These are phyloP conservation scores for Protobothrops flavoviridis DNA, from an alignment of 2,113 vertebrate genomes.

Conservation along the genomic window DNA sequence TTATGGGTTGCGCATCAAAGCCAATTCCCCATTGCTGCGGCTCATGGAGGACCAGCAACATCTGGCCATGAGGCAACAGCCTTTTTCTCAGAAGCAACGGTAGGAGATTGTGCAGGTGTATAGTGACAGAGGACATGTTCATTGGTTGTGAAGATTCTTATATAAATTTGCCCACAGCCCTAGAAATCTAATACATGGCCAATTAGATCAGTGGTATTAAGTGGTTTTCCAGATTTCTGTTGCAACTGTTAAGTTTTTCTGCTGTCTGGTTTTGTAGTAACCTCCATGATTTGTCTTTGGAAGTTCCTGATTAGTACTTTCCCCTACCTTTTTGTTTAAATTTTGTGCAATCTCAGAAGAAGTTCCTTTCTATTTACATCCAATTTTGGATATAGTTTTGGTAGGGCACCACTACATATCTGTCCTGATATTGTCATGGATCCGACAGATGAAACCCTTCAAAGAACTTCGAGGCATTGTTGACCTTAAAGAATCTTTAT, in stretches of 20 bases:
- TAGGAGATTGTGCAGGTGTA: constrained; percentile 36
- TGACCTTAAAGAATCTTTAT: too few relatives aligned
- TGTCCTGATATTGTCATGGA: background rate
- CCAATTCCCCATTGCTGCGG: constrained; percentile 82
- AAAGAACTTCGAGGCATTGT: too few relatives aligned
- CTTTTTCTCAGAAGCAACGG: constrained; percentile 90
- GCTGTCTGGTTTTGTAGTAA: background rate
- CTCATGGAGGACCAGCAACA: constrained; percentile 92
- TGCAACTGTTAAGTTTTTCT: background rate
- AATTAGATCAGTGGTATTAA: background rate
- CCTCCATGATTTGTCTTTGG: too few relatives aligned
- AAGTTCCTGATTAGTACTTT: background rate
- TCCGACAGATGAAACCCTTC: too few relatives aligned
- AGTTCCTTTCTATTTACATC: background rate
- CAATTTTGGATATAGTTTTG: background rate
- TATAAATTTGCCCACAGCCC: background rate
- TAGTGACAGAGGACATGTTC: background rate
- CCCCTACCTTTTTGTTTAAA: too few relatives aligned
- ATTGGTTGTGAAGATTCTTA: background rate
- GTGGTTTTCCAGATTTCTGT: background rate
- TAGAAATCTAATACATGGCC: background rate
- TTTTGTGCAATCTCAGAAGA: too few relatives aligned
- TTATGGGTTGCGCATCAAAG: constrained; percentile 90
- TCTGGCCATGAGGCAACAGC: constrained; percentile 91
- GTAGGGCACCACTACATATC: background rate